phyloP scores from a whole-genome alignment of 92 coral and sea anemone species.

The Phenganax subtilis region DNA sequence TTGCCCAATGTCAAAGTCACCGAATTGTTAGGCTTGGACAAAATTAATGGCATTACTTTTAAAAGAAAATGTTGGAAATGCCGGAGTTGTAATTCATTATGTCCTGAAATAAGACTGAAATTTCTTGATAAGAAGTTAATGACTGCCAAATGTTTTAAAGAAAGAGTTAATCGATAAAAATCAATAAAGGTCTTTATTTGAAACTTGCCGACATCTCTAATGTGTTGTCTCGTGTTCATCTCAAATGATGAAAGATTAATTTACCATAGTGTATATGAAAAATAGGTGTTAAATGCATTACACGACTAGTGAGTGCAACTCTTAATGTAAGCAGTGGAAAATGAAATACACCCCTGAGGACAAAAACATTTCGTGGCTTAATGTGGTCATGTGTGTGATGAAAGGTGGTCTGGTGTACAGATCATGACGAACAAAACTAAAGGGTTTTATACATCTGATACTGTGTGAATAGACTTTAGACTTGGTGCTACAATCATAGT shows the following conservation, averaged over 20 bases:
- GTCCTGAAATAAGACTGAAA: constrained; percentile 4
- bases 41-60: neutral
- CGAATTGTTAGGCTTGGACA: neutral
- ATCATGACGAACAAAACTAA: no score
- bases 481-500: no score
- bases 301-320: constrained; percentile 5
- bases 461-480: no score
- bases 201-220: constrained; percentile 30
- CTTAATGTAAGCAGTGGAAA: neutral
- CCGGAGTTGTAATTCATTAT: neutral
- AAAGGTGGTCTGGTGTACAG: no score
- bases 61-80: neutral
- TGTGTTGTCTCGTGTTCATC: constrained; percentile 1
- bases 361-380: neutral
- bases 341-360: neutral
- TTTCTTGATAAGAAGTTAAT: constrained; percentile 31
- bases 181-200: constrained; percentile 11
- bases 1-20: neutral
- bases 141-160: constrained; percentile 10
- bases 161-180: constrained; percentile 30
- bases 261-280: neutral
- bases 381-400: neutral
- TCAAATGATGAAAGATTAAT: constrained; percentile 26
- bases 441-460: no score
- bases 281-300: constrained; percentile 28